Evolutionary conservation across 2,888 invertebrate genomes (phyloP).

Genomic region (Drosophila mimica): DNA sequence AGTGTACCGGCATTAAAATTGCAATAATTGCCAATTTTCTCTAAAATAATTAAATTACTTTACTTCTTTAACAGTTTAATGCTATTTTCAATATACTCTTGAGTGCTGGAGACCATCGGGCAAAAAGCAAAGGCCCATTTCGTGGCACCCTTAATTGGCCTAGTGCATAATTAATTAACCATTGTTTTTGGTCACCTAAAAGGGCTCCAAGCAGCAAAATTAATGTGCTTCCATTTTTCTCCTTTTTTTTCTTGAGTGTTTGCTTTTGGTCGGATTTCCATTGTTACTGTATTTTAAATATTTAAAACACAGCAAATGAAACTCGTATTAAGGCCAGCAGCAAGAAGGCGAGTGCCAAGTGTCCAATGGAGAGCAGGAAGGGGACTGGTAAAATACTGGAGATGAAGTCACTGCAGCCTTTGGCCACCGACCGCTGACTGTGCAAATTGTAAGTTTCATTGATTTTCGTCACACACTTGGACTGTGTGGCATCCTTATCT

Average conservation of each 20-base stretch:
- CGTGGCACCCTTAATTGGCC: conserved; percentile 42
- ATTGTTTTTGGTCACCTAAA: conserved; percentile 57
- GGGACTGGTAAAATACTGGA: background rate
- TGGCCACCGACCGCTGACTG: conserved; percentile 35
- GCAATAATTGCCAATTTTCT: background rate
- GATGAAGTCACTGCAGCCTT: conserved; percentile 35
- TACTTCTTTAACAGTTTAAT: no score
- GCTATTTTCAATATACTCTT: conserved; percentile 3
- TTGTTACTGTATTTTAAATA: conserved; percentile 54
- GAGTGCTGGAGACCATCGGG: conserved; percentile 16
- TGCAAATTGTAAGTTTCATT: conserved; percentile 64
- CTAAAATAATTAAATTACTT: background rate
- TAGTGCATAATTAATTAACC: conserved; percentile 66
- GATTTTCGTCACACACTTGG: conserved; percentile 61
- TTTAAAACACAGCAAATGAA: conserved; percentile 55
- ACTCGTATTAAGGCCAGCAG: conserved; percentile 44
- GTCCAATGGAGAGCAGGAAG: background rate
- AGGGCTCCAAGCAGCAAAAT: conserved; percentile 38
- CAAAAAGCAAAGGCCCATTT: conserved; percentile 53
- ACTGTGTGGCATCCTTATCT: conserved; percentile 18
- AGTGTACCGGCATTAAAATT: no score
- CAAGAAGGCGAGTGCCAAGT: conserved; percentile 6
- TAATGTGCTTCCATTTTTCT: conserved; percentile 56
- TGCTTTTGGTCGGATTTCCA: conserved; percentile 22
- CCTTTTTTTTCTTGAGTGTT: background rate